A percentile compares a stretch with the other conserved stretches of the same genome.
Conservation (phyloP, 2,797 vertebrate species). For the Eospalax fontanierii region DNA sequence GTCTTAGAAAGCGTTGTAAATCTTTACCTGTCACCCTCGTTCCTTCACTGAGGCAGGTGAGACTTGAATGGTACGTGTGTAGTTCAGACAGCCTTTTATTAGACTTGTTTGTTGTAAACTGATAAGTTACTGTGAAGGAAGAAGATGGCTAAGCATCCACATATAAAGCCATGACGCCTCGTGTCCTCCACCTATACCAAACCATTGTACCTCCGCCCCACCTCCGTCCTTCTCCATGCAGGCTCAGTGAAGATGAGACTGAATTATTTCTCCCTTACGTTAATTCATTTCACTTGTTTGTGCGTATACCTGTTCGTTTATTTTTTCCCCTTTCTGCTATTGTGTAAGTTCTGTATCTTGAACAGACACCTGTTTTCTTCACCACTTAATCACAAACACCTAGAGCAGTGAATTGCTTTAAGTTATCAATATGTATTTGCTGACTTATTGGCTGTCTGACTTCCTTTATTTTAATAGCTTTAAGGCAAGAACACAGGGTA, state of each 20-base stretch:
- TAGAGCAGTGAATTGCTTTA: not conserved
- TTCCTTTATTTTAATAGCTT: not conserved
- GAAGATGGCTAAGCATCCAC: not conserved
- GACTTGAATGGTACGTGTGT: conserved; percentile 37
- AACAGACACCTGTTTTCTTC: not conserved
- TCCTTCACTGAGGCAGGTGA: conserved; percentile 74
- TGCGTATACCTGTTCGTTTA: not conserved
- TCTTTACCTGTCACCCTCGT: conserved; percentile 63
- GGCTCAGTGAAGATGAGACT: not conserved
- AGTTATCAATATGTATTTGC: not conserved
- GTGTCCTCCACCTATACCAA: not conserved
- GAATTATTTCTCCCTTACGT: not conserved
- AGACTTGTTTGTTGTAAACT: conserved; percentile 8
- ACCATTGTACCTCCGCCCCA: not conserved
- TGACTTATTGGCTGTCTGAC: not conserved
- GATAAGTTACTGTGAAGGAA: conserved; percentile 62
- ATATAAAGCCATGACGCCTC: not conserved
- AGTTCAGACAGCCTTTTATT: conserved; percentile 55
- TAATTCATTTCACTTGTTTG: not conserved
- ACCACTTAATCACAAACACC: not conserved
- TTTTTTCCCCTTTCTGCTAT: not conserved
- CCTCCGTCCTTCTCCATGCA: not conserved
- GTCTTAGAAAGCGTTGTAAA: not conserved
- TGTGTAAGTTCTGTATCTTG: not conserved
- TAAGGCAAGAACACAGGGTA: not conserved